Base-by-base conservation (phyloP, 2,797 vertebrate genomes). In the Ctenochaetus hawaiiensis region DNA sequence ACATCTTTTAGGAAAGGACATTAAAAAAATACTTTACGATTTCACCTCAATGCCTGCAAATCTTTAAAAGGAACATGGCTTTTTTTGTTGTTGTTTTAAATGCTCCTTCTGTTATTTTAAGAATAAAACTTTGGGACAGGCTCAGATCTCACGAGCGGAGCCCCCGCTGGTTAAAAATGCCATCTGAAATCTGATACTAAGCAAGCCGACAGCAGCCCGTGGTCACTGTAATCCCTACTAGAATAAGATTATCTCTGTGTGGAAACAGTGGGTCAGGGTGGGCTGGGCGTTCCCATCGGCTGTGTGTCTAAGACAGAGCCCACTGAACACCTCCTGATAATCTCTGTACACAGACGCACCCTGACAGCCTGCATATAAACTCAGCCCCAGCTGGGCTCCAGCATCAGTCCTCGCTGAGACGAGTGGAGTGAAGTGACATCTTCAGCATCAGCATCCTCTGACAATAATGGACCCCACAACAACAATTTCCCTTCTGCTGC, bases 201-300 rank as follows among this genome's bases (percentile, higher is more conserved):
- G 78, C 5, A 22, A 79, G 57, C 62, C 45, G 54, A 88, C 85
- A 89, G 82, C 71, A 71, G 79, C 84, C 80, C 45, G 41, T 59
- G 76, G 87, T 74, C 80, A 73, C 59, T 56, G 58, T 92, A 91
- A 93, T 90, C 73, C 79, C 81, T 34, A 16, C 23, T 53, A 80
- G 72, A 89, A 87, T 77, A 63, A 89, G 82, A 92, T 92, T 88
- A 90, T 87, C 78, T 60, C 72, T 49, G 51, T 84, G 81, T 88
- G 83, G 77, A 59, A 76, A 86, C 84, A 68, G 69, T 62, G 74
- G 60, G 45, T 44, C 49, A 20, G 72, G 79, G 84, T 77, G 77
- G 71, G 74, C 18, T 43, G 78, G 81, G 45, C 69, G 77, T 71
- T 87, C 83, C 88, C 86, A 75, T 87, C 75, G 75, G 43, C 65